phyloP scores from a whole-genome alignment of 2,113 vertebrate genomes.

The Leuciscus idus region DNA sequence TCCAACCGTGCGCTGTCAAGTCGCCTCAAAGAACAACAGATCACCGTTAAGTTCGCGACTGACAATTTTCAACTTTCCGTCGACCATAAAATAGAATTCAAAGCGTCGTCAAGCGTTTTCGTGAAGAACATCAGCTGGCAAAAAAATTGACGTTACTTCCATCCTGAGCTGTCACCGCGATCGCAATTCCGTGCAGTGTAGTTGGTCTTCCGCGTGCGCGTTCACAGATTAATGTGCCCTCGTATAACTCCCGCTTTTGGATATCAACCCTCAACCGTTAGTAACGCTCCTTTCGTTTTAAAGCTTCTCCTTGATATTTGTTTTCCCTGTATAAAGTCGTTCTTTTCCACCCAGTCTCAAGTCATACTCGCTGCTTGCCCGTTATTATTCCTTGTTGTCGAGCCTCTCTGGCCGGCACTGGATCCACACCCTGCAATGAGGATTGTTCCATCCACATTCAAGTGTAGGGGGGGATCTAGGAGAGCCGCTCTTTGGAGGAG shows the following conservation, averaged over 20 bases:
- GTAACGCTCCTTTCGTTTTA: neutral
- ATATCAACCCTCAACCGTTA: neutral
- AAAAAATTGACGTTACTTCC: constrained; percentile 40
- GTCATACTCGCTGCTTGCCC: constrained; percentile 68
- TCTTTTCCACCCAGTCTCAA: constrained; percentile 64
- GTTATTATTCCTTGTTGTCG: constrained; percentile 71
- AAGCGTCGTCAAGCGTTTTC: neutral
- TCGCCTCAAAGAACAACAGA: constrained; percentile 30
- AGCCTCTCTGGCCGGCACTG: constrained; percentile 66
- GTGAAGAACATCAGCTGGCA: neutral
- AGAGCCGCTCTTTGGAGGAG: constrained; percentile 39
- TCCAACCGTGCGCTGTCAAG: constrained; percentile 28
- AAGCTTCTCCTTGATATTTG: constrained; percentile 30
- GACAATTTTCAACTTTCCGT: neutral
- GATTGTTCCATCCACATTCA: constrained; percentile 69
- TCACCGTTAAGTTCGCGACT: constrained; percentile 7
- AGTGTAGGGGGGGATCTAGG: constrained; percentile 33
- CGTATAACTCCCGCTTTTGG: constrained; percentile 26
- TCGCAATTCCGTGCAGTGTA: constrained; percentile 37
- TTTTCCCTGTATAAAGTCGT: constrained; percentile 55
- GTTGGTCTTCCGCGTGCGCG: constrained; percentile 49
- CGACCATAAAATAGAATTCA: neutral
- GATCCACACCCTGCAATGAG: constrained; percentile 74
- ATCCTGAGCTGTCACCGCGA: constrained; percentile 44
- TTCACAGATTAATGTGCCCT: constrained; percentile 12